Evolutionary conservation across 1,140 invertebrate genomes (phyloP), one percentile per base, ranked within the genome.

Genomic region (Drosophila hydei): DNA sequence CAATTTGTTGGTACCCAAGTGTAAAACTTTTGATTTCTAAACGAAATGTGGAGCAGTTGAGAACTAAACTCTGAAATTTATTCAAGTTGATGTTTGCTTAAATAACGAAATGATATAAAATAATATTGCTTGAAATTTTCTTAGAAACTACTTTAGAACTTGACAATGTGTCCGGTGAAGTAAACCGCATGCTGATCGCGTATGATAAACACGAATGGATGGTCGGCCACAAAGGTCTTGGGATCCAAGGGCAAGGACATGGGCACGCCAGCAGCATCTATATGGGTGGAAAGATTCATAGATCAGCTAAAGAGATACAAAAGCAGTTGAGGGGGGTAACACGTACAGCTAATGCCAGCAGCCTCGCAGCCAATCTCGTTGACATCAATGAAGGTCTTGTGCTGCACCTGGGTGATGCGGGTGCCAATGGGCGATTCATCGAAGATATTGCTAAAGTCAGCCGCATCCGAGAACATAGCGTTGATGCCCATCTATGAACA

Each of bases 321-420:
- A 2, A 6, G 5, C 11, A 14, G 7, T 1, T 8, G n/a, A 23
- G 11, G 8, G 5, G 12, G 16, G 8, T 5, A 8, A 4, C 27
- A 88, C 83, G 78, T 67, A 88, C 83, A 88, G 30, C 83, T 89
- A 7, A 71, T 43, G 14, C 95, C 96, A 4, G 95, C 95, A n/a
- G 96, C 96, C 92, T 95, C 95, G 36, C 94, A 94, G 27, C 96
- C 96, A 83, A 95, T 93, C 91, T 97, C 96, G 77, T 96, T 95
- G 0, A 96, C 94, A 89, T 95, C 94, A 45, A 97, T 94, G 71
- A 93, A 95, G 23, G 95, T 94, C 91, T 96, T 96, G 87, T 97
- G 96, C n/a, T 95, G 89, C 6, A 95, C 94, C 61, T 94, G 92
- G 19, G 77, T 85, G 51, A 91, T 90, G 11, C 85, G 76, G 1